Base-by-base conservation (phyloP, 2,113 vertebrate genomes). In the Sarotherodon lohbergeri region DNA sequence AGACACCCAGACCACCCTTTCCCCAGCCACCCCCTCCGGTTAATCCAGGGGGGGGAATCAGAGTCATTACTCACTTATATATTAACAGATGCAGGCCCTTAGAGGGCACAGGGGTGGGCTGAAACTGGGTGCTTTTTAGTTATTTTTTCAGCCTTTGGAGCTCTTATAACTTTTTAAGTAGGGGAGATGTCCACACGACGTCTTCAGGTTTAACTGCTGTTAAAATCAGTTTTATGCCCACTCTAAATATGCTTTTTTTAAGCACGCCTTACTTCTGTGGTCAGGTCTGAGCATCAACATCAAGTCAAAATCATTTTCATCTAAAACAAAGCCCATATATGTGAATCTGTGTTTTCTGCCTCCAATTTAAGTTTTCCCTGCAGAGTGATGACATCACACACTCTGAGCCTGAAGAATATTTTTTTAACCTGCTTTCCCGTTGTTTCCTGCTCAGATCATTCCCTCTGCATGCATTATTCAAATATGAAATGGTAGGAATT, bases 391-490 rank as follows among this genome's bases (percentile, higher is more conserved):
- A 76, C 71, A 76, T 76, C 43, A 17, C 16, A 17, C 71, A 2
- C 71, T 56, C 11, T 13, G 54, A 56, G 22, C n/a, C 54, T 12
- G 54, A 11, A 24, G n/a, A 12, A 19, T 1, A 19, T 11, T 48
- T 2, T 17, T 27, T 48, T 3, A 17, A 48, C 9, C 43, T 43
- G 22, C 5, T 29, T 29, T 29, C 71, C 16, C 0, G 1, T 12
- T 1, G 43, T 5, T 76, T 19, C 71, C 43, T 29, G 16, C 71
- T 76, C 9, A 50, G 43, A 50, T 29, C 14, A 0, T 76, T 48
- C 71, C 17, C 8, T 11, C 24, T 48, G 68, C 9, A 29, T 2
- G 2, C 0, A 0, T 73, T 13, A 16, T 46, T 73, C 24, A 19
- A 7, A 76, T 76, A 17, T 11, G 22, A 76, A 76, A 27, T 4